Percentiles rank a stretch among this genome's conserved stretches.
Evolutionary conservation across 2,888 invertebrate genomes (phyloP).

Genomic region (Corythucha ciliata): DNA sequence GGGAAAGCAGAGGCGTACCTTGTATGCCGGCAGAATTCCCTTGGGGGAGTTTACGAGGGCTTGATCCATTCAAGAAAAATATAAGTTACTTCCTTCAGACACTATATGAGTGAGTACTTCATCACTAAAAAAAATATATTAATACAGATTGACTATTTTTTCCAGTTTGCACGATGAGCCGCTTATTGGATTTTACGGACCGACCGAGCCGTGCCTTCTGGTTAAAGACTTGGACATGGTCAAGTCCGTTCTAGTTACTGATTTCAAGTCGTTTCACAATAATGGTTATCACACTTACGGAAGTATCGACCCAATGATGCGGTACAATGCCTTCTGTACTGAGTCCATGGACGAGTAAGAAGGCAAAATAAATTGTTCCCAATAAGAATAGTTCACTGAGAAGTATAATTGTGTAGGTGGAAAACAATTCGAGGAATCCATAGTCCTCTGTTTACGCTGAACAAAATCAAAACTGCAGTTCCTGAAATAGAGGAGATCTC

Average conservation of each 20-base stretch:
- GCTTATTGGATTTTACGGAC: constrained; percentile 4
- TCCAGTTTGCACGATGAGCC: neutral
- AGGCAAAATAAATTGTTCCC: too few species aligned
- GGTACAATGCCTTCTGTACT: neutral
- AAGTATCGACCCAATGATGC: neutral
- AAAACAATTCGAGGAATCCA: constrained; percentile 2
- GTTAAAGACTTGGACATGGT: neutral
- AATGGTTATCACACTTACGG: neutral
- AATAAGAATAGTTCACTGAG: too few species aligned
- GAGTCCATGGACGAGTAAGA: neutral
- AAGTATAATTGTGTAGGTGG: too few species aligned
- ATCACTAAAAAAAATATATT: too few species aligned
- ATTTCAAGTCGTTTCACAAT: neutral
- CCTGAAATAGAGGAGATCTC: neutral
- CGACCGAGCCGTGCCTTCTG: constrained; percentile 3
- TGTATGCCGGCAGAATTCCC: too few species aligned
- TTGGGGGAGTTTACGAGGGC: too few species aligned
- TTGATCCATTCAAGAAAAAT: too few species aligned
- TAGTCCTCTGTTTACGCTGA: neutral
- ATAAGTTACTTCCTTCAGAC: too few species aligned
- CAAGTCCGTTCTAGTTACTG: constrained; percentile 1
- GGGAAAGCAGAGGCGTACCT: too few species aligned
- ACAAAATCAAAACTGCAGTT: neutral
- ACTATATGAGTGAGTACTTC: too few species aligned
- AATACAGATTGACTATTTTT: neutral